Conservation (phyloP, 2,888 invertebrate species). For the Caenorhabditis sinica region DNA sequence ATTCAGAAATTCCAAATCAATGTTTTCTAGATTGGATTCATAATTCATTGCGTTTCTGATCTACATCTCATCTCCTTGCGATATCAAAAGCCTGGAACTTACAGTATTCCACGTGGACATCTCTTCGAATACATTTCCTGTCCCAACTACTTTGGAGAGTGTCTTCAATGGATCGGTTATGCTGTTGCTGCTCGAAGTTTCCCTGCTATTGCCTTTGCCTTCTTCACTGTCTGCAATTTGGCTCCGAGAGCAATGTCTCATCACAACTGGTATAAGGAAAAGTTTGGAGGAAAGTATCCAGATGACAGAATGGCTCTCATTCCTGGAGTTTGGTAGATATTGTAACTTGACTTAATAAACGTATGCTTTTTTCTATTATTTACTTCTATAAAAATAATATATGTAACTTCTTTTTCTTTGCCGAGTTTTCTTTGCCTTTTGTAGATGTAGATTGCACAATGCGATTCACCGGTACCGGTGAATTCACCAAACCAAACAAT, state of each 20-base stretch:
- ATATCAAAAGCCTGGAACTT: not conserved
- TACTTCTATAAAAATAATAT: too few species aligned
- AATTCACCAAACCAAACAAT: not conserved
- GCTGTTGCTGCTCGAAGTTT: conserved; percentile 84
- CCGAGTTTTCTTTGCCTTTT: too few species aligned
- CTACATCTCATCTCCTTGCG: conserved; percentile 22
- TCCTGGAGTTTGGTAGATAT: conserved; percentile 70
- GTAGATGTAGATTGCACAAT: too few species aligned
- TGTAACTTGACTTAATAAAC: not conserved
- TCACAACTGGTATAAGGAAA: conserved; percentile 83
- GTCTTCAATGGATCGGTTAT: conserved; percentile 86
- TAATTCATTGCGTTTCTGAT: conserved; percentile 25
- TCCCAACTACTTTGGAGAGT: conserved; percentile 86
- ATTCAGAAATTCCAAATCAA: not conserved
- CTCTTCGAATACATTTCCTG: conserved; percentile 85
- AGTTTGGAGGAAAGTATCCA: conserved; percentile 79
- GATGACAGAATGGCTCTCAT: conserved; percentile 76
- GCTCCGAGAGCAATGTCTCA: conserved; percentile 85
- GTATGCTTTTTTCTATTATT: too few species aligned
- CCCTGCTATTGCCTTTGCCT: conserved; percentile 85
- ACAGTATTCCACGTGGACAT: conserved; percentile 26
- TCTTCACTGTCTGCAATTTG: conserved; percentile 85
- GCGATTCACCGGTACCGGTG: too few species aligned
- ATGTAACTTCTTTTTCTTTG: too few species aligned
- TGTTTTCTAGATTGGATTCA: conserved; percentile 46